These are phyloP conservation scores for Ictalurus furcatus DNA, from an alignment of 2,113 vertebrate genomes.

Conservation along the genomic window DNA sequence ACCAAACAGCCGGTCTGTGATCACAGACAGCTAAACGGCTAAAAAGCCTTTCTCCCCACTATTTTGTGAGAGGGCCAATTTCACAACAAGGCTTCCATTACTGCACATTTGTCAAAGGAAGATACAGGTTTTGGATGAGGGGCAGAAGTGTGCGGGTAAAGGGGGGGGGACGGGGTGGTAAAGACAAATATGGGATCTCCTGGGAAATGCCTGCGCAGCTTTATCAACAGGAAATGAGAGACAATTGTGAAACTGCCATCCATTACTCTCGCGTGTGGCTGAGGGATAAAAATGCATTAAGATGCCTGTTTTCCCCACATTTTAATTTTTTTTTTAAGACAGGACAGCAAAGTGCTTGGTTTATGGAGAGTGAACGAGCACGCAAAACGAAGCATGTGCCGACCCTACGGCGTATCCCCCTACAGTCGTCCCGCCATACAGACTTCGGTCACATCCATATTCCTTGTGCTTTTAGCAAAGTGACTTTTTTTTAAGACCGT, in stretches of 20 bases:
- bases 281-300: conserved; percentile 68
- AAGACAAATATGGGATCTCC: conserved; percentile 58
- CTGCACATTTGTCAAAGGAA: conserved; percentile 63
- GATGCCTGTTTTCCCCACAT: conserved; percentile 6
- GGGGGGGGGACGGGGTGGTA: background rate
- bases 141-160: background rate
- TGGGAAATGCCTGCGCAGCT: conserved; percentile 66
- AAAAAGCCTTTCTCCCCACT: conserved; percentile 65
- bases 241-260: conserved; percentile 62
- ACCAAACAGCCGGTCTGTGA: conserved; percentile 63
- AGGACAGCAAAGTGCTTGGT: conserved; percentile 27
- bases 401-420: background rate
- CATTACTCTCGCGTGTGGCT: conserved; percentile 65
- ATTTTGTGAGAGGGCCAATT: conserved; percentile 70
- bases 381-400: conserved; percentile 8
- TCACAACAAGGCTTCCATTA: conserved; percentile 69
- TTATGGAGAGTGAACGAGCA: conserved; percentile 26
- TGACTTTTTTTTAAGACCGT: background rate
- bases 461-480: conserved; percentile 20
- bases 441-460: background rate
- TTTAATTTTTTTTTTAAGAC: background rate
- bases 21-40: conserved; percentile 64
- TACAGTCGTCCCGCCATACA: background rate
- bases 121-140: conserved; percentile 45
- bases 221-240: conserved; percentile 64